phyloP scores from a whole-genome alignment of 2,113 vertebrate genomes.

The Lagopus leucura region DNA sequence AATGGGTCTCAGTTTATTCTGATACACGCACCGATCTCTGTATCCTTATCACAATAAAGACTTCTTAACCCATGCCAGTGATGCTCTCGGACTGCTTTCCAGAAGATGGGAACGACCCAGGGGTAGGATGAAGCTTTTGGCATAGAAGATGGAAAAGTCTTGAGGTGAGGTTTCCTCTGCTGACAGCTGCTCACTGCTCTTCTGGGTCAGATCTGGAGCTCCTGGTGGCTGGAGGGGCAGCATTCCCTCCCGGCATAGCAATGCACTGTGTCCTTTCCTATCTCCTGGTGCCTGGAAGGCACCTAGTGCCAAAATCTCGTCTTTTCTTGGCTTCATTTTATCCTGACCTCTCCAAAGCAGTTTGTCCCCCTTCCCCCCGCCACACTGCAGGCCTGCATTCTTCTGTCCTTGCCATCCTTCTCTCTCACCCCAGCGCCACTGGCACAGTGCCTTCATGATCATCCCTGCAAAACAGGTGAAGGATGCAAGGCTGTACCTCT shows the following conservation, averaged over 20 bases:
- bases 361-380: neutral
- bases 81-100: neutral
- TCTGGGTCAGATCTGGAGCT: neutral
- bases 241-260: neutral
- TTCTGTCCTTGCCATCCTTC: neutral
- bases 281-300: neutral
- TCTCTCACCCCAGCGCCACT: neutral
- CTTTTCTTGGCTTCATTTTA: neutral
- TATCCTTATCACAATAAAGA: slow-evolving; percentile 61
- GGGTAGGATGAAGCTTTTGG: neutral
- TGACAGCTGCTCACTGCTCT: neutral
- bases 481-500: neutral
- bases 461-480: neutral
- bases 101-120: neutral
- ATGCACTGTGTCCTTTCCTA: neutral
- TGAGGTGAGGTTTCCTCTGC: slow-evolving; percentile 1
- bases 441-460: neutral
- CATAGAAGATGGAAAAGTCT: slow-evolving; percentile 40
- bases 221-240: neutral
- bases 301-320: neutral
- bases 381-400: rapidly evolving
- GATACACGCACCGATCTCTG: neutral
- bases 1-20: slow-evolving; percentile 10
- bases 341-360: neutral
- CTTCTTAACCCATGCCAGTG: neutral